Conservation (phyloP, 2,797 vertebrate genomes). For the Chrysocyon brachyurus region DNA sequence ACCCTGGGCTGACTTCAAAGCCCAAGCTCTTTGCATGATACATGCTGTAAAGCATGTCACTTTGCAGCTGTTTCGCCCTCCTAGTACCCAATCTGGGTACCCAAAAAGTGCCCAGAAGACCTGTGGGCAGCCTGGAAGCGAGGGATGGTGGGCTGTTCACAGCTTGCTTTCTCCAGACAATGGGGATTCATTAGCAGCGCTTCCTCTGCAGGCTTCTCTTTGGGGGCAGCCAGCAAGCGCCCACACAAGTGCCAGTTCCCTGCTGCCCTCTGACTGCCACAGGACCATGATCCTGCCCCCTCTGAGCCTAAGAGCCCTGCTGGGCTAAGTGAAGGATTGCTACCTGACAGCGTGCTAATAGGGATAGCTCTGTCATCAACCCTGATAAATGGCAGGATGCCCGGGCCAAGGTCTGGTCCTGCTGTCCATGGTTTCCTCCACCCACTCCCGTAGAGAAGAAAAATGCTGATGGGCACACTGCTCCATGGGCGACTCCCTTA, state of each 20-base stretch:
- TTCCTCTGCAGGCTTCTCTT: slow-evolving; percentile 28
- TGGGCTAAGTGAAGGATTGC: slow-evolving; percentile 42
- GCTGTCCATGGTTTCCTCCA: slow-evolving; percentile 70
- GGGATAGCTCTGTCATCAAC: neutral
- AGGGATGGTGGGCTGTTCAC: neutral
- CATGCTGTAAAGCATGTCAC: neutral
- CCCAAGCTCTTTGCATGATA: neutral
- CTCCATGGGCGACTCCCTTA: neutral
- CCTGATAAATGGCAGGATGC: slow-evolving; percentile 37
- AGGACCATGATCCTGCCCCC: neutral
- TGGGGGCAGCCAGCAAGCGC: neutral
- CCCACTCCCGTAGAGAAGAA: slow-evolving; percentile 20
- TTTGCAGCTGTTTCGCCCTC: neutral
- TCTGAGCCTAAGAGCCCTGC: neutral
- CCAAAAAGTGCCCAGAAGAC: neutral
- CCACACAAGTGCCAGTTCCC: neutral
- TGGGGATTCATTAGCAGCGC: neutral
- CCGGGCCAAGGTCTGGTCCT: slow-evolving; percentile 77
- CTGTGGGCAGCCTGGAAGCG: neutral
- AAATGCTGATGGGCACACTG: slow-evolving; percentile 71
- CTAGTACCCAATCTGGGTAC: neutral
- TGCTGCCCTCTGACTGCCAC: neutral
- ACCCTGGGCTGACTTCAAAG: neutral
- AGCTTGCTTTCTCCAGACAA: neutral
- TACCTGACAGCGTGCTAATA: slow-evolving; percentile 8